Conservation (phyloP, 2,113 vertebrate species). For the Oxyura jamaicensis region DNA sequence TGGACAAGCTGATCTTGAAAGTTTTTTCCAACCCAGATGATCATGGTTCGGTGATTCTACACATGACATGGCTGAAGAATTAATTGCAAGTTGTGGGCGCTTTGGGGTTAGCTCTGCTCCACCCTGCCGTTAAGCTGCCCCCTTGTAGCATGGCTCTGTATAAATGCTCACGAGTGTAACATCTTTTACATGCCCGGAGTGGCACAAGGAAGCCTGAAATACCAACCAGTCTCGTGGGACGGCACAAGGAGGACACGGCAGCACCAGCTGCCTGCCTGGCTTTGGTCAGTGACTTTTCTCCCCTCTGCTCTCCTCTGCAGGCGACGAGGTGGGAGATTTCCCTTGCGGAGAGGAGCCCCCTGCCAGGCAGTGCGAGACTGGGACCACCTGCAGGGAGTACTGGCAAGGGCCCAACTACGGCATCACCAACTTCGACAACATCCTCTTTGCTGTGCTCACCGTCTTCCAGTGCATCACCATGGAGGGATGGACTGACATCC, state of each 20-base stretch:
- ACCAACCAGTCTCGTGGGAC: not conserved
- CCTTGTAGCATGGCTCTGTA: not conserved
- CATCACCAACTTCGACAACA: slow-evolving; percentile 98
- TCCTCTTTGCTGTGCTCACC: slow-evolving; percentile 93
- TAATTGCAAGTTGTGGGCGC: accelerated
- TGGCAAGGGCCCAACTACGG: slow-evolving; percentile 95
- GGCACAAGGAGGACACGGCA: not conserved
- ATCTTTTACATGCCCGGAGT: accelerated
- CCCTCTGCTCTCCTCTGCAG: slow-evolving; percentile 52
- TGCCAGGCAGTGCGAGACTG: slow-evolving; percentile 83
- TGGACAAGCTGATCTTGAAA: not conserved
- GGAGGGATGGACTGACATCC: slow-evolving; percentile 98
- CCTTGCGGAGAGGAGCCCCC: slow-evolving; percentile 89
- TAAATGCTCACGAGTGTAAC: accelerated
- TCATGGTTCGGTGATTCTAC: not conserved
- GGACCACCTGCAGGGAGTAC: slow-evolving; percentile 83
- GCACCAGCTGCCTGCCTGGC: not conserved
- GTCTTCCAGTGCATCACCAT: slow-evolving; percentile 99
- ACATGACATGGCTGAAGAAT: not conserved
- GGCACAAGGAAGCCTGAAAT: not conserved
- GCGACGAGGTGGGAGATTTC: slow-evolving; percentile 85
- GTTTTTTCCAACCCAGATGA: not conserved
- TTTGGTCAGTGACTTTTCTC: not conserved
- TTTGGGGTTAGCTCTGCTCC: not conserved
- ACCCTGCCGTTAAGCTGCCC: not conserved